These are phyloP conservation scores for Peromyscus maniculatus DNA, from an alignment of 2,113 vertebrate genomes.

Conservation along the genomic window DNA sequence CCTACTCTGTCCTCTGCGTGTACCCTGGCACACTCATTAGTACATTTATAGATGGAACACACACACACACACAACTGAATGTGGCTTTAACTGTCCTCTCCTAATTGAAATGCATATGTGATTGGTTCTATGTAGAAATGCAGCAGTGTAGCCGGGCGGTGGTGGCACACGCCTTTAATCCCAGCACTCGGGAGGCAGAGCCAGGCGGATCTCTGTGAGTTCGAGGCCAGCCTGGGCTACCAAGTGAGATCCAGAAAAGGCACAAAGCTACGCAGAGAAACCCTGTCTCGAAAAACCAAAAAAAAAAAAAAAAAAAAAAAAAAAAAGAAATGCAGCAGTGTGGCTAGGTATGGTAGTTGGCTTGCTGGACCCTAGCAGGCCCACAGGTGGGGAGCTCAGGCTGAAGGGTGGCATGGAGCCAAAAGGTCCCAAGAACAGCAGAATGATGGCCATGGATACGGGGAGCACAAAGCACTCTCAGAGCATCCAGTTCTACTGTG, in stretches of 20 bases:
- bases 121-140: background rate
- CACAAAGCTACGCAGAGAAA: too few species aligned
- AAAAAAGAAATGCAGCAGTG: background rate
- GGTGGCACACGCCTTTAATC: too few species aligned
- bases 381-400: too few species aligned
- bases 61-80: background rate
- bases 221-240: too few species aligned
- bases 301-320: too few species aligned
- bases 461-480: too few species aligned
- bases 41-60: background rate
- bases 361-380: background rate
- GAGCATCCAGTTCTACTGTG: too few species aligned
- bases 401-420: background rate
- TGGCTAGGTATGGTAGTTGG: background rate
- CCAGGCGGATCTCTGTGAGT: too few species aligned
- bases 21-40: background rate
- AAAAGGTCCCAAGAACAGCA: background rate
- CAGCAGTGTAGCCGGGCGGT: rapidly evolving
- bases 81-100: background rate
- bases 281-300: too few species aligned
- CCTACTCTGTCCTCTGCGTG: background rate
- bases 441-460: too few species aligned
- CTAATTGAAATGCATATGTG: background rate
- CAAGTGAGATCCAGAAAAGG: too few species aligned
- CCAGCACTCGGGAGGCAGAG: too few species aligned